Evolutionary conservation across 2,113 vertebrate genomes (phyloP), one percentile per base, ranked within the genome.

Genomic region (Periophthalmus modestus): DNA sequence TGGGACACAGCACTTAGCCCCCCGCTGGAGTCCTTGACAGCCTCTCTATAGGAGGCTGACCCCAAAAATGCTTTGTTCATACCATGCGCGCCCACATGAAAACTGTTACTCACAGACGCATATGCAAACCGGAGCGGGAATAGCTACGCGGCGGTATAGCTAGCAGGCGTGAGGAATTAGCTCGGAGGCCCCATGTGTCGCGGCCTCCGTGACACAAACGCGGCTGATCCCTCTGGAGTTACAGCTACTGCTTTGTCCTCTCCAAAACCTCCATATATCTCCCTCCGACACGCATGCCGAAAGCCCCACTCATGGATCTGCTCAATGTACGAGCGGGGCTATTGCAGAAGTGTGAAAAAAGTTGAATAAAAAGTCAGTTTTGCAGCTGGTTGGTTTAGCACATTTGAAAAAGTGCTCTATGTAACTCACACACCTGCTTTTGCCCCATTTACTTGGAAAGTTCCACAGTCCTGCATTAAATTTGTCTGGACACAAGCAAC

Each of bases 1-100:
- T 76, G 85, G 89, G 85, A 82, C 80, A 83, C 81, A 82, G 80
- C 82, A 92, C 89, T 91, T 90, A 91, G 87, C 89, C 87, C 88
- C 86, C 87, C 67, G 77, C 89, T 75, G 84, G 77, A 80, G 81
- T 90, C 88, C 89, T 89, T 93, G 90, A 91, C 90, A 90, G 89
- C 81, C 86, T 71, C 88, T 88, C 87, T 74, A 77, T 83, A 75
- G 90, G 87, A 91, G 75, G 59, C 79, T 90, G 89, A 93, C 89
- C 83, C 85, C 74, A 63, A 88, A 72, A 84, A 86, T 18, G 57
- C 89, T 87, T 86, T 82, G 83, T 91, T 91, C 90, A 80, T 89
- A 72, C 72, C 75, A 71, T 61, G 79, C 71, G 48, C 79, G 68
- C 67, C 69, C 78, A 72, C 75, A 79, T 65, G 47, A 66, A 47